Conservation (phyloP, 2,888 invertebrate species). For the Lasiommata megera region DNA sequence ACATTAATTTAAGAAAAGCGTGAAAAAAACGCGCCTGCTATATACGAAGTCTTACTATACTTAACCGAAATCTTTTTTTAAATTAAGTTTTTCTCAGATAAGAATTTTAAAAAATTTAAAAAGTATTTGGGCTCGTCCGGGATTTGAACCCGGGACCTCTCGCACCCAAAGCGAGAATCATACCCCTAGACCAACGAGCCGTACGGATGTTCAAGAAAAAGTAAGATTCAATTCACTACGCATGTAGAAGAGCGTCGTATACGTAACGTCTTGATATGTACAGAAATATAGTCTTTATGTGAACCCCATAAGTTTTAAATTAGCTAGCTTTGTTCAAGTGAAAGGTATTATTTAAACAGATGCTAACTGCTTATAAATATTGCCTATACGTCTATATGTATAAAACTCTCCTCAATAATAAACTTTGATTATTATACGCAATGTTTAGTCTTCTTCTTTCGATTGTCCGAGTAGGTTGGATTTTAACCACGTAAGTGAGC, state of each 20-base stretch:
- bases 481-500: too few relatives aligned
- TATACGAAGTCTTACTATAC: too few relatives aligned
- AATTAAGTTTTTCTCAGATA: too few relatives aligned
- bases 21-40: too few relatives aligned
- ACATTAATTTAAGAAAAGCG: too few relatives aligned
- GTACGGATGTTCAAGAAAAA: neutral
- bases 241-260: neutral
- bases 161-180: slow-evolving; percentile 71
- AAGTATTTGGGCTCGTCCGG: slow-evolving; percentile 57
- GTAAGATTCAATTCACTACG: slow-evolving; percentile 5
- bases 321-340: neutral
- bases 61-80: too few relatives aligned
- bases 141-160: slow-evolving; percentile 75
- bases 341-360: slow-evolving; percentile 1
- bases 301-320: neutral
- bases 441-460: too few relatives aligned
- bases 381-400: too few relatives aligned
- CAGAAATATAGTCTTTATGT: neutral
- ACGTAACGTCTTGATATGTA: neutral
- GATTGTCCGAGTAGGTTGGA: too few relatives aligned
- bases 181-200: slow-evolving; percentile 71
- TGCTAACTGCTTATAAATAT: neutral
- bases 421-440: too few relatives aligned
- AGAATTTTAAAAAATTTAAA: neutral
- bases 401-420: too few relatives aligned